A percentile compares a stretch with the other conserved stretches of the same genome.
Evolutionary conservation across 1,140 invertebrate genomes (phyloP).

Genomic region (Pseudomyrmex concolor): DNA sequence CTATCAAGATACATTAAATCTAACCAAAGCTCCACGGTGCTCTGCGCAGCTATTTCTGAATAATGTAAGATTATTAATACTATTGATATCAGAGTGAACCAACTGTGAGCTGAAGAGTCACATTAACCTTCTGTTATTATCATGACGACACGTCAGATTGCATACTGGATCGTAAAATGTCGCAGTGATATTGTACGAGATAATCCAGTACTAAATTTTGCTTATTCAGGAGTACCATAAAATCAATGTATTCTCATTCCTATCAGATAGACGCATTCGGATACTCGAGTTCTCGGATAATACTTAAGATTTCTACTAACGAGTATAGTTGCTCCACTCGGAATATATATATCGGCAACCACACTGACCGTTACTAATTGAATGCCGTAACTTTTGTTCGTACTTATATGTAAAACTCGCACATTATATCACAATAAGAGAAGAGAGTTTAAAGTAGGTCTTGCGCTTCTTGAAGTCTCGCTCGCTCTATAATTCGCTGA

Average conservation of each 20-base stretch:
- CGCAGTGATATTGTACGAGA: constrained; percentile 13
- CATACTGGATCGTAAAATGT: constrained; percentile 33
- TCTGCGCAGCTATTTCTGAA: background rate
- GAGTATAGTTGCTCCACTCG: too few species aligned
- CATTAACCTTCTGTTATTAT: constrained; percentile 12
- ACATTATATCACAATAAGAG: background rate
- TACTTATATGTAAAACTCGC: background rate
- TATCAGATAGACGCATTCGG: background rate
- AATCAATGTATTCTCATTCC: background rate
- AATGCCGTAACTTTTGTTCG: too few species aligned
- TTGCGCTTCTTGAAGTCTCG: background rate
- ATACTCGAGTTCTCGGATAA: too few species aligned
- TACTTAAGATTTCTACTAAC: too few species aligned
- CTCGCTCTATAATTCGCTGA: constrained; percentile 17
- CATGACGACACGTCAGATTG: constrained; percentile 40
- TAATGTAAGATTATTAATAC: constrained; percentile 59
- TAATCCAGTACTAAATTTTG: constrained; percentile 16
- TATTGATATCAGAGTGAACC: constrained; percentile 53
- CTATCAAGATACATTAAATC: constrained; percentile 57
- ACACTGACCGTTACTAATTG: too few species aligned
- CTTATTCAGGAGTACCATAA: background rate
- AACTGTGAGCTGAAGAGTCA: background rate
- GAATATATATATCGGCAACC: too few species aligned
- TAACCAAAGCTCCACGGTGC: constrained; percentile 17
- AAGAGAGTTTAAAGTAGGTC: constrained; percentile 34